Percentiles rank a stretch among this genome's conserved stretches.
Conservation (phyloP, 2,888 invertebrate species). For the Ectemnius cavifrons region DNA sequence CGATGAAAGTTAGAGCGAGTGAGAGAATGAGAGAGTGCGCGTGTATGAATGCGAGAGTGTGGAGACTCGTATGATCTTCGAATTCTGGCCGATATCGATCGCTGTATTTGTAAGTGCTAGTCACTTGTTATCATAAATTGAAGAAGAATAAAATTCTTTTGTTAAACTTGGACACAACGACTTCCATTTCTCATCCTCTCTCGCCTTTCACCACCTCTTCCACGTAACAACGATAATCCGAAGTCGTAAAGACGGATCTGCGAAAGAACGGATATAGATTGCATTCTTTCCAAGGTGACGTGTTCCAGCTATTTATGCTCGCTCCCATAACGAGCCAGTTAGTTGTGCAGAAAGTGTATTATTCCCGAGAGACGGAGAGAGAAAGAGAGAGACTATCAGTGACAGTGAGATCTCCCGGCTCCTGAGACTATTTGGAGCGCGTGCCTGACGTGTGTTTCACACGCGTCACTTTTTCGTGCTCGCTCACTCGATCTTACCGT, state of each 20-base stretch:
- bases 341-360: neutral
- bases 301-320: neutral
- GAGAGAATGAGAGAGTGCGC: slow-evolving; percentile 26
- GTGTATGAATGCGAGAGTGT: slow-evolving; percentile 36
- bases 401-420: neutral
- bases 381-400: neutral
- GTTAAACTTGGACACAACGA: slow-evolving; percentile 57
- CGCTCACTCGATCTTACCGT: neutral
- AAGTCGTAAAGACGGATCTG: too few relatives aligned
- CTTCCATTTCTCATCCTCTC: neutral
- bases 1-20: slow-evolving; percentile 32
- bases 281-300: slow-evolving; percentile 6
- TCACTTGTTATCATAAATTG: slow-evolving; percentile 75
- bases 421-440: neutral
- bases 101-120: slow-evolving; percentile 74
- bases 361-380: neutral
- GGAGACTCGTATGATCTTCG: slow-evolving; percentile 36
- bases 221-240: neutral
- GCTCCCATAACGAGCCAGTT: neutral
- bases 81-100: slow-evolving; percentile 61
- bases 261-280: neutral
- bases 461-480: neutral
- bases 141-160: slow-evolving; percentile 74
- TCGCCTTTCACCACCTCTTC: neutral
- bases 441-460: neutral